A percentile compares a stretch with the other conserved stretches of the same genome.
phyloP scores from a whole-genome alignment of 2,797 vertebrate species.

The Oophaga sylvatica region DNA sequence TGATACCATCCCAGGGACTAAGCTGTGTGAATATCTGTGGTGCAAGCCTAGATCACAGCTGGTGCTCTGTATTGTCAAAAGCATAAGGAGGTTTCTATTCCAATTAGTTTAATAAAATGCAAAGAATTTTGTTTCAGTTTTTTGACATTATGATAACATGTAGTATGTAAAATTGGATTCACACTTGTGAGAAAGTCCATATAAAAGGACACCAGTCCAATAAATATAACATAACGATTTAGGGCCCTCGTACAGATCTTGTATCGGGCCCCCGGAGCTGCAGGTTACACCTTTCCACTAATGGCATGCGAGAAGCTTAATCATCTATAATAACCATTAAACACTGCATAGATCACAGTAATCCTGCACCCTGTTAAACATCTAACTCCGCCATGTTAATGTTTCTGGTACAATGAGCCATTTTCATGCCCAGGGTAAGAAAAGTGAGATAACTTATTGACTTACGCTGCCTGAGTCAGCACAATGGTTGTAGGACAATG shows the following conservation, averaged over 20 bases:
- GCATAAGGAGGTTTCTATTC: too few relatives aligned
- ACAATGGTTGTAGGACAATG: neutral
- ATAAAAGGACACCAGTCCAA: neutral
- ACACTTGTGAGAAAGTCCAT: neutral
- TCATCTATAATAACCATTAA: conserved; percentile 3
- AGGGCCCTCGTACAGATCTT: neutral
- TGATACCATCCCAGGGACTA: too few relatives aligned
- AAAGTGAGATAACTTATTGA: conserved; percentile 33
- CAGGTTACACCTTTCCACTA: neutral
- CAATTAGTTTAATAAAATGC: too few relatives aligned
- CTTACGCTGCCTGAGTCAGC: conserved; percentile 27
- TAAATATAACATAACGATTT: neutral
- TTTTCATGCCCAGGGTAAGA: conserved; percentile 19
- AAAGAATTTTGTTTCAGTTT: too few relatives aligned
- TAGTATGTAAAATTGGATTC: neutral
- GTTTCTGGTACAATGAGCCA: conserved; percentile 15
- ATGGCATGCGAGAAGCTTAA: neutral
- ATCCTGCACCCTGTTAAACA: conserved; percentile 28
- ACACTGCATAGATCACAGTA: neutral
- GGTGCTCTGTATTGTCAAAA: too few relatives aligned
- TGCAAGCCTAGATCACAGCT: too few relatives aligned
- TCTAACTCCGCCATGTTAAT: conserved; percentile 43
- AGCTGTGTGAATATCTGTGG: too few relatives aligned
- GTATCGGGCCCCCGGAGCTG: neutral
- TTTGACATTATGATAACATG: too few relatives aligned